A percentile compares a stretch with the other conserved stretches of the same genome.
phyloP scores from a whole-genome alignment of 1,140 invertebrate species.

The Cydia pomonella region DNA sequence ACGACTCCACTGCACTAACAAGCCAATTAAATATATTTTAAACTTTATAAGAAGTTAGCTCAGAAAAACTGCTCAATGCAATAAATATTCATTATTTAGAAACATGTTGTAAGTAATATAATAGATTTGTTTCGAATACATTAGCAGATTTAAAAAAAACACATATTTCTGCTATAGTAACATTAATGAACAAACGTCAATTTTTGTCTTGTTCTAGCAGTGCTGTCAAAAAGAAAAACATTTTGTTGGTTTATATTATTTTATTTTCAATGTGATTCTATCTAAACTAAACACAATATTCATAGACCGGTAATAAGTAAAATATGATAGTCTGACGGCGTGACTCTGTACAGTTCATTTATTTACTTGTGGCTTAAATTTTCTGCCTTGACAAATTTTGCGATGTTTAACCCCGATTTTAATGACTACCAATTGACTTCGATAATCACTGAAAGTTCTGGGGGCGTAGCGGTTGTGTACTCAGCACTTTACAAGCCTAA shows the following conservation, averaged over 20 bases:
- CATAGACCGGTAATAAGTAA: background rate
- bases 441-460: constrained; percentile 85
- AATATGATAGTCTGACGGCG: constrained; percentile 14
- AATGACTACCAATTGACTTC: constrained; percentile 82
- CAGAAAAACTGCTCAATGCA: too few relatives aligned
- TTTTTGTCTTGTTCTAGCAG: background rate
- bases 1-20: too few relatives aligned
- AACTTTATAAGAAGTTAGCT: too few relatives aligned
- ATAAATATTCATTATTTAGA: too few relatives aligned
- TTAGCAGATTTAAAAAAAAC: too few relatives aligned
- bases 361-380: background rate
- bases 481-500: constrained; percentile 86
- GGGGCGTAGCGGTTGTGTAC: constrained; percentile 84
- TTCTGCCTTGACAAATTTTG: constrained; percentile 22
- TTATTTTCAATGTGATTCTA: constrained; percentile 8
- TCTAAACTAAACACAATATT: constrained; percentile 12
- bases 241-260: constrained; percentile 16
- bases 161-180: background rate
- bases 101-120: too few relatives aligned
- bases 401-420: constrained; percentile 73
- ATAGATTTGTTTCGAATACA: too few relatives aligned
- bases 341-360: background rate
- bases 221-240: constrained; percentile 30
- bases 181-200: background rate
- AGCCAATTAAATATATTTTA: too few relatives aligned